These are phyloP conservation scores for Plectrocnemia conspersa DNA, from an alignment of 1,140 invertebrate genomes.

Conservation along the genomic window DNA sequence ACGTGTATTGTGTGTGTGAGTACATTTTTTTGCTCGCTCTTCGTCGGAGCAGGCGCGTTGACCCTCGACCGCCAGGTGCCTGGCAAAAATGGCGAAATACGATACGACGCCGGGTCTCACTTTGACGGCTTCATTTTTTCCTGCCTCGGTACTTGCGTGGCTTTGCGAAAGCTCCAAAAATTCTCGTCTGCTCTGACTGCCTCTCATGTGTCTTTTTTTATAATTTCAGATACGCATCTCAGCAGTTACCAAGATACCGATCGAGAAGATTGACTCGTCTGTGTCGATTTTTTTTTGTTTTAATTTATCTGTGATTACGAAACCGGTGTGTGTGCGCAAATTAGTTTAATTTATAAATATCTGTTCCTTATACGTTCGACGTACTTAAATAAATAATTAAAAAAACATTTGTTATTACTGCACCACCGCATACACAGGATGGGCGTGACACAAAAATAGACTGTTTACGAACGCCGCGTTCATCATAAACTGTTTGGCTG, in stretches of 20 bases:
- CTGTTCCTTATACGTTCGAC: constrained; percentile 5
- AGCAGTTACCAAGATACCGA: neutral
- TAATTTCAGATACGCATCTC: neutral
- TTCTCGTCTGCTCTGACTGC: neutral
- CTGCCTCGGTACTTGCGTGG: neutral
- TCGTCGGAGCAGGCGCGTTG: no score
- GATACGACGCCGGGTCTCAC: constrained; percentile 4
- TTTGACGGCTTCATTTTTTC: constrained; percentile 14
- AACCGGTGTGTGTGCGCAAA: no score
- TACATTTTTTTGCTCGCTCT: no score
- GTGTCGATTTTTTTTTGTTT: neutral
- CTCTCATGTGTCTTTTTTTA: neutral
- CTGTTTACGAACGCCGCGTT: neutral
- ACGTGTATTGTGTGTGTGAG: no score
- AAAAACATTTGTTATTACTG: neutral
- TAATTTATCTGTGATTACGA: constrained; percentile 1
- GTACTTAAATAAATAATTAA: constrained; percentile 10
- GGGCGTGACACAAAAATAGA: neutral
- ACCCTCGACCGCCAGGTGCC: constrained; percentile 14
- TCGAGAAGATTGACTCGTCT: neutral
- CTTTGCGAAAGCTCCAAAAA: neutral
- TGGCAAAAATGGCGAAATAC: constrained; percentile 10
- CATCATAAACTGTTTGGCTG: no score
- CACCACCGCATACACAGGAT: neutral
- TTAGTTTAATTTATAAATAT: no score